Percentiles rank a stretch among this genome's conserved stretches.
phyloP scores from a whole-genome alignment of 2,888 invertebrate genomes.

The Asteroscopus sphinx region DNA sequence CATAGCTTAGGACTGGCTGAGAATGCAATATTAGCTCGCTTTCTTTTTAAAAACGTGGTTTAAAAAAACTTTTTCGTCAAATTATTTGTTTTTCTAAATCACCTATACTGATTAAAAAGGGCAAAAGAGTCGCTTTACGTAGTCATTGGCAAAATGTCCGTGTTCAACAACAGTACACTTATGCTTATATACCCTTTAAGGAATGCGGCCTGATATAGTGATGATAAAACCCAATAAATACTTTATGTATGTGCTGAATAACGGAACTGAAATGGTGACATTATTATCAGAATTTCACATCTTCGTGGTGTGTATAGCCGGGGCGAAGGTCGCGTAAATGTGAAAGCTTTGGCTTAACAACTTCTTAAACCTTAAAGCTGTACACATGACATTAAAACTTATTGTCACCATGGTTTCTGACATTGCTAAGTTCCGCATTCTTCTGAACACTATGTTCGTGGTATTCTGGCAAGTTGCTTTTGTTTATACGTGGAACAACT shows the following conservation, averaged over 20 bases:
- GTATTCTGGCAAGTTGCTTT: no score
- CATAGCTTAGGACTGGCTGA: no score
- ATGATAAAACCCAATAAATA: background rate
- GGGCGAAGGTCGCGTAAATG: constrained; percentile 33
- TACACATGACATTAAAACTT: background rate
- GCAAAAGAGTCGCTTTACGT: no score
- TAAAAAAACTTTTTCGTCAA: no score
- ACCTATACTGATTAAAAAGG: no score
- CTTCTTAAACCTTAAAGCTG: constrained; percentile 16
- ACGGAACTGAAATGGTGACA: constrained; percentile 42
- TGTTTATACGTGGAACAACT: no score
- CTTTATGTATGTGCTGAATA: constrained; percentile 18
- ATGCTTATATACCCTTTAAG: background rate
- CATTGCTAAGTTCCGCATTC: background rate
- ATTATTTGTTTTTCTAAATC: no score
- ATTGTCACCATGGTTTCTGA: constrained; percentile 1
- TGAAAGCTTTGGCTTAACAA: constrained; percentile 41
- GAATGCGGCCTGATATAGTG: constrained; percentile 5
- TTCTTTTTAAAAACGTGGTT: no score
- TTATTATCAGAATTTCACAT: constrained; percentile 44
- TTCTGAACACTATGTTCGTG: background rate
- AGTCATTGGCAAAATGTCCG: no score
- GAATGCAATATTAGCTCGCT: no score
- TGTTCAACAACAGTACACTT: no score
- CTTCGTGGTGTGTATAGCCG: constrained; percentile 18